Conservation (phyloP, 2,888 invertebrate genomes). For the Callyntrura guangdongensis region DNA sequence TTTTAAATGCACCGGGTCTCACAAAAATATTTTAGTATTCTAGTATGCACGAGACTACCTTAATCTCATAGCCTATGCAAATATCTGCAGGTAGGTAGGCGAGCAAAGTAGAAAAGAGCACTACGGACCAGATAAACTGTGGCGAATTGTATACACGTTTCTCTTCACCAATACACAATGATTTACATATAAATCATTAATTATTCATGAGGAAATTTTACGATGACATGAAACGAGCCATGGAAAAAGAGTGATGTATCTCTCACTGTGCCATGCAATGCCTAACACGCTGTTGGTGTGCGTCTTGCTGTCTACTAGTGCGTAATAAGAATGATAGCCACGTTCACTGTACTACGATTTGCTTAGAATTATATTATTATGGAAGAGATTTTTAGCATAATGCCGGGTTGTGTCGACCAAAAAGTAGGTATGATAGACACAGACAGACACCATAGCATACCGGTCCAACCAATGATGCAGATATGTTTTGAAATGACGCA, state of each 20-base stretch:
- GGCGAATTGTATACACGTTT: background rate
- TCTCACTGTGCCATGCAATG: conserved; percentile 1
- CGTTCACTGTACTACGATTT: background rate
- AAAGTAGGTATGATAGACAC: background rate
- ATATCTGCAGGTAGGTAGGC: background rate
- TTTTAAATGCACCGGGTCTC: too few relatives aligned
- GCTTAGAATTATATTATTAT: background rate
- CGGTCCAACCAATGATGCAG: background rate
- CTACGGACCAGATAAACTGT: background rate
- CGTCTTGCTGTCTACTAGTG: background rate
- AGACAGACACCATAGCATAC: conserved; percentile 12
- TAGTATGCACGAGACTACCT: too few relatives aligned
- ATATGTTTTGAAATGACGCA: background rate
- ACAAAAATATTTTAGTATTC: too few relatives aligned
- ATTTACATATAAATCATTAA: conserved; percentile 83
- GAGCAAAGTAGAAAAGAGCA: background rate
- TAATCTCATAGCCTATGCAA: background rate
- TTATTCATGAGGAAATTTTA: conserved; percentile 83
- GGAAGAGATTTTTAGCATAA: conserved; percentile 1
- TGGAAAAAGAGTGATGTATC: conserved; percentile 77
- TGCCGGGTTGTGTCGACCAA: background rate
- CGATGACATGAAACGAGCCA: conserved; percentile 77
- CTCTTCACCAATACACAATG: conserved; percentile 19
- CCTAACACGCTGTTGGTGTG: background rate
- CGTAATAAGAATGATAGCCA: conserved; percentile 16